phyloP scores from a whole-genome alignment of 2,888 invertebrate species.

The Caenorhabditis japonica region DNA sequence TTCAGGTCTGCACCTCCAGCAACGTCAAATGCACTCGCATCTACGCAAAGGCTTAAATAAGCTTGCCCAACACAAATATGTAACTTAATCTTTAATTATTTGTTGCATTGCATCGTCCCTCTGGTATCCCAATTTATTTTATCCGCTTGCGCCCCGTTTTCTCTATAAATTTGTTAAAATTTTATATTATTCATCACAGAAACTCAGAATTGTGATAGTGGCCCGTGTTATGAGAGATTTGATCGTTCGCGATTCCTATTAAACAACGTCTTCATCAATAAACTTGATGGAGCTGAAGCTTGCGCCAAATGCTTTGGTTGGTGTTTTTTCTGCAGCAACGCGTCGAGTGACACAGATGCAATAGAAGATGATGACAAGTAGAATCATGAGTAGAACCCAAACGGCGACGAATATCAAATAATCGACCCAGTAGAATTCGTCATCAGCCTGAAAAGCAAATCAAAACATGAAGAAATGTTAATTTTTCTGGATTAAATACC shows the following conservation, averaged over 20 bases:
- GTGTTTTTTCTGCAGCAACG: slow-evolving; percentile 49
- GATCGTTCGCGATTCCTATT: slow-evolving; percentile 10
- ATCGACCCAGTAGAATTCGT: slow-evolving; percentile 39
- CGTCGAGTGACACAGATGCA: slow-evolving; percentile 50
- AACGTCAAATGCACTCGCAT: slow-evolving; percentile 66
- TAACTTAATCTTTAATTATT: slow-evolving; percentile 21
- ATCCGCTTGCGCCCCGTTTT: slow-evolving; percentile 12
- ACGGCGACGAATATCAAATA: slow-evolving; percentile 30
- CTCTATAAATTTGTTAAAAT: slow-evolving; percentile 7
- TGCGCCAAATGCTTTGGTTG: slow-evolving; percentile 62
- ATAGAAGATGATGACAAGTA: slow-evolving; percentile 48
- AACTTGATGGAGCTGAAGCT: slow-evolving; percentile 67
- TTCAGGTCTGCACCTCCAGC: slow-evolving; percentile 58
- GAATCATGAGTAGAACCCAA: slow-evolving; percentile 42
- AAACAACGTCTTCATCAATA: slow-evolving; percentile 65
- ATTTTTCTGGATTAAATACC: slow-evolving; percentile 19
- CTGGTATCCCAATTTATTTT: slow-evolving; percentile 18
- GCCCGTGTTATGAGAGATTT: slow-evolving; percentile 41
- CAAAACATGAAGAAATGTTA: neutral
- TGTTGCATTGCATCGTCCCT: slow-evolving; percentile 38
- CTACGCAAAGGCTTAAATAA: slow-evolving; percentile 63
- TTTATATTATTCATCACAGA: slow-evolving; percentile 27
- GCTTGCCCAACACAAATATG: neutral
- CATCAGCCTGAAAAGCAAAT: slow-evolving; percentile 30
- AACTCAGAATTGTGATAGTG: slow-evolving; percentile 7